A percentile compares a stretch with the other conserved stretches of the same genome.
Conservation (phyloP, 2,113 vertebrate genomes). For the Plotosus lineatus region DNA sequence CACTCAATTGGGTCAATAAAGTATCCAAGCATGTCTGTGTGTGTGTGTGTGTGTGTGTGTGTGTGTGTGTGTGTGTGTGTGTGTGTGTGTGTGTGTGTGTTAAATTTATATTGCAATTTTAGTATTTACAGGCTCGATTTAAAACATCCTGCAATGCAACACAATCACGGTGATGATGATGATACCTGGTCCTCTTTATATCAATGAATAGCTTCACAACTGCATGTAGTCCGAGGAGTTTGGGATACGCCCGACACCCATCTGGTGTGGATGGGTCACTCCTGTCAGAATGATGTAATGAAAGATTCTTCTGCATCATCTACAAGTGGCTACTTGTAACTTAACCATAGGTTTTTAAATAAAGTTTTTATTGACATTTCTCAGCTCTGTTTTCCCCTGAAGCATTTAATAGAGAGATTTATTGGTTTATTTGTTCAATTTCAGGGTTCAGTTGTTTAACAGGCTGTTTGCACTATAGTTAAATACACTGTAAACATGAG, state of each 20-base stretch:
- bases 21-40: too few species aligned
- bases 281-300: background rate
- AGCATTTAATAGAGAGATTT: background rate
- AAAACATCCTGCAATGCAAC: background rate
- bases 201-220: background rate
- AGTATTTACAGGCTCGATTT: background rate
- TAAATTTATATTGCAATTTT: background rate
- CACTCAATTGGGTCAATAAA: background rate
- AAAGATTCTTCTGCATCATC: background rate
- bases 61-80: background rate
- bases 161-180: background rate
- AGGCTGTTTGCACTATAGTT: too few species aligned
- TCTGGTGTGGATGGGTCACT: background rate
- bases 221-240: background rate
- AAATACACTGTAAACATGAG: background rate
- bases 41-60: background rate
- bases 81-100: background rate
- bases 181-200: background rate
- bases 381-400: background rate
- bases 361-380: slow-evolving; percentile 1
- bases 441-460: too few species aligned
- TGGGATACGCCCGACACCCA: background rate
- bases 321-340: background rate
- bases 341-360: background rate
- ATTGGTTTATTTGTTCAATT: background rate